Conservation (phyloP, 2,797 vertebrate genomes). For the Lerista edwardsae region DNA sequence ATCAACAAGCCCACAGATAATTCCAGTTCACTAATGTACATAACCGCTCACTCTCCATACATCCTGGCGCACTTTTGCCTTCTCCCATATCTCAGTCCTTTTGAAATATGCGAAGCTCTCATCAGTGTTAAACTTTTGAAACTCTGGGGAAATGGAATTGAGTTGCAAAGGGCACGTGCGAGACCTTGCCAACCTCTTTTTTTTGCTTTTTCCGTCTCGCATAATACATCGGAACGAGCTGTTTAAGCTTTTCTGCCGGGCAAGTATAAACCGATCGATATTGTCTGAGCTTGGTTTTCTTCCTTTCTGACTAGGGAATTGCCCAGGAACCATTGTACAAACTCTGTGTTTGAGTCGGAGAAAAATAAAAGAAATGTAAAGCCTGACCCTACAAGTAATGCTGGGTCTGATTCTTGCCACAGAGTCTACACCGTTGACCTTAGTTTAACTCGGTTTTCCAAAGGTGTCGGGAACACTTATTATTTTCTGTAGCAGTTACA, state of each 20-base stretch:
- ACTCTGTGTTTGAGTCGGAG: background rate
- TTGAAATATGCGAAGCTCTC: background rate
- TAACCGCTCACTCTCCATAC: constrained; percentile 39
- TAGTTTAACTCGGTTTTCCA: background rate
- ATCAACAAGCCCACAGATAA: too few relatives aligned
- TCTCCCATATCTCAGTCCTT: background rate
- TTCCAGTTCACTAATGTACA: constrained; percentile 28
- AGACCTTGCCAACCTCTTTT: background rate
- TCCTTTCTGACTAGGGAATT: background rate
- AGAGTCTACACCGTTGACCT: background rate
- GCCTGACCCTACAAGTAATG: background rate
- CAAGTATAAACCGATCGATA: constrained; percentile 17
- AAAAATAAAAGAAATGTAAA: background rate
- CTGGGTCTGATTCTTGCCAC: background rate
- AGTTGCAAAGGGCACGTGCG: background rate
- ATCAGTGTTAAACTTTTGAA: background rate
- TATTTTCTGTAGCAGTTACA: background rate
- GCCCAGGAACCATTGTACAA: background rate
- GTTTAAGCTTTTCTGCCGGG: background rate
- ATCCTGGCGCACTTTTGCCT: constrained; percentile 22
- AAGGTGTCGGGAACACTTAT: background rate
- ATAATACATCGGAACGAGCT: background rate
- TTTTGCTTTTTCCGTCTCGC: background rate
- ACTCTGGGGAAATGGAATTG: background rate
- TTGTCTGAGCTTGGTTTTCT: background rate